phyloP scores from a whole-genome alignment of 2,888 invertebrate genomes.

The Sclerodermus sp. region DNA sequence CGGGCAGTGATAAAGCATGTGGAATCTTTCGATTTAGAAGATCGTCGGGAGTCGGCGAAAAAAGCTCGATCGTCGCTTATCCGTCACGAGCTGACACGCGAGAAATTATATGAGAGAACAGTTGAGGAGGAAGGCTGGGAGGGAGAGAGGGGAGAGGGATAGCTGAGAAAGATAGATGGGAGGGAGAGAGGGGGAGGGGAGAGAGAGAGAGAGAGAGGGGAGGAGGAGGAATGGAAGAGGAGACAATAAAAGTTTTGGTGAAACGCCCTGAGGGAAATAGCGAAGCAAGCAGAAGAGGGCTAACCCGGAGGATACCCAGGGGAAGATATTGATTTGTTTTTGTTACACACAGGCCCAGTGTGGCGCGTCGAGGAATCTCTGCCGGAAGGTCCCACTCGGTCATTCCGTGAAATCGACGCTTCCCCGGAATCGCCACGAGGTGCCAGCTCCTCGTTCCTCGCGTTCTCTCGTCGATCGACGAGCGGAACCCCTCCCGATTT shows the following conservation, averaged over 20 bases:
- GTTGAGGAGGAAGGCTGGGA: background rate
- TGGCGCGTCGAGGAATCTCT: conserved; percentile 17
- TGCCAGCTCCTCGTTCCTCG: too few species aligned
- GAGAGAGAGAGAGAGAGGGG: too few species aligned
- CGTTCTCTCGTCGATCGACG: too few species aligned
- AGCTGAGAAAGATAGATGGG: background rate
- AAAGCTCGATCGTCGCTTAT: too few species aligned
- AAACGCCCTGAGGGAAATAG: conserved; percentile 1
- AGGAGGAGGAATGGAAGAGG: background rate
- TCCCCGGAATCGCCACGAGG: too few species aligned
- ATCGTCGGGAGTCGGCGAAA: too few species aligned
- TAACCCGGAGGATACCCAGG: background rate
- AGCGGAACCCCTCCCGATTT: too few species aligned
- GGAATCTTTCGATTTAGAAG: too few species aligned
- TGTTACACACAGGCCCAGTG: conserved; percentile 27
- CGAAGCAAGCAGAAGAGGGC: background rate
- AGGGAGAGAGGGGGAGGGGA: background rate
- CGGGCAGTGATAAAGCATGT: too few species aligned
- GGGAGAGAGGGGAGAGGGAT: background rate
- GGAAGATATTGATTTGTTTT: conserved; percentile 41
- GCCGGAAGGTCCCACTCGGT: conserved; percentile 9
- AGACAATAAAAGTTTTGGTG: conserved; percentile 1
- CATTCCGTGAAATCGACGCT: too few species aligned
- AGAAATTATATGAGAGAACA: background rate
- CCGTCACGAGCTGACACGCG: too few species aligned